A percentile compares a stretch with the other conserved stretches of the same genome.
Evolutionary conservation across 2,888 invertebrate species (phyloP).

Genomic region (Sepioteuthis lessoniana): DNA sequence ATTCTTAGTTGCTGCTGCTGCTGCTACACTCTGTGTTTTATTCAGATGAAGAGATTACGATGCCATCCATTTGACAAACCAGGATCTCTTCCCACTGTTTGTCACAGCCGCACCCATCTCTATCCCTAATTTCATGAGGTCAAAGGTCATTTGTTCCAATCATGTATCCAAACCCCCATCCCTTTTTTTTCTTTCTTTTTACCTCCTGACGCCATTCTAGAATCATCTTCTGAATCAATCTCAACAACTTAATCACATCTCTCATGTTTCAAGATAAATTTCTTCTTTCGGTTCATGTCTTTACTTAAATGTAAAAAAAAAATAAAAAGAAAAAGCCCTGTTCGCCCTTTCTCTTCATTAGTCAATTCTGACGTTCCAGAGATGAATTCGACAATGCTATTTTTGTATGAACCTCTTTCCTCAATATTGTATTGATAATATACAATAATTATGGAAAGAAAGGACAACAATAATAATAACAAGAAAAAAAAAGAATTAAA

Average conservation of each 20-base stretch:
- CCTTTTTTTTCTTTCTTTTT: too few species aligned
- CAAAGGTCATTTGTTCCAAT: background rate
- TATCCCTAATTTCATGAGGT: background rate
- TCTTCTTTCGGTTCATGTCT: background rate
- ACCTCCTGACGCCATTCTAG: too few species aligned
- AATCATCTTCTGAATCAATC: background rate
- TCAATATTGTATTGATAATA: background rate
- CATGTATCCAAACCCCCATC: background rate
- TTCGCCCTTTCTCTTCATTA: background rate
- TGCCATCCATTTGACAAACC: slow-evolving; percentile 17
- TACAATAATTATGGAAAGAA: background rate
- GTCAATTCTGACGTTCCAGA: slow-evolving; percentile 38
- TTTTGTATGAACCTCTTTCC: slow-evolving; percentile 47
- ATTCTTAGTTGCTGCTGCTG: background rate
- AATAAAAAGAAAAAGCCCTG: background rate
- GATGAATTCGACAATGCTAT: slow-evolving; percentile 42
- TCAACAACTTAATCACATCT: background rate
- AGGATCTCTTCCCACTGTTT: slow-evolving; percentile 10
- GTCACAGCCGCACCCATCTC: background rate
- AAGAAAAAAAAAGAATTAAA: background rate
- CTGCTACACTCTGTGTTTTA: background rate
- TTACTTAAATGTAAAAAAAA: background rate
- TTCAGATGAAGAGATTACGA: background rate
- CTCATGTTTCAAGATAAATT: background rate
- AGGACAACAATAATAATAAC: background rate